phyloP scores from a whole-genome alignment of 2,797 vertebrate genomes.

The Bradypodion ventrale region DNA sequence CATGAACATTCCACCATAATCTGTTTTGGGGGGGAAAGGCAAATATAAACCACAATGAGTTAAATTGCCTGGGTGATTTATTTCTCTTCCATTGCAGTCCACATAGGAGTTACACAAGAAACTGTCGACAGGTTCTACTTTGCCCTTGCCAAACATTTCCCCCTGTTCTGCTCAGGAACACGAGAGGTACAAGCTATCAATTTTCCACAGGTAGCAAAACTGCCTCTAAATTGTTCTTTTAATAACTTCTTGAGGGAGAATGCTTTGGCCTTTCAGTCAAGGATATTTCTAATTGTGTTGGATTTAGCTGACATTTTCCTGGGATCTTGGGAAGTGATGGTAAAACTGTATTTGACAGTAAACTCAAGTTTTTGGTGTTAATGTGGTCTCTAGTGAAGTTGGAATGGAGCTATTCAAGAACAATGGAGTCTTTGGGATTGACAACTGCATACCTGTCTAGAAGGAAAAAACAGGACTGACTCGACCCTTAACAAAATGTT shows the following conservation, averaged over 20 bases:
- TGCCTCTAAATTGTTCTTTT: constrained; percentile 66
- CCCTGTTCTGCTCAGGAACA: constrained; percentile 29
- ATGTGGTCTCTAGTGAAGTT: constrained; percentile 55
- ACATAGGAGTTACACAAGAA: constrained; percentile 7
- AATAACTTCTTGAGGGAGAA: constrained; percentile 72
- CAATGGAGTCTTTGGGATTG: constrained; percentile 25
- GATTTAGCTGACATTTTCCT: constrained; percentile 71
- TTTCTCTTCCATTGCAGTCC: neutral
- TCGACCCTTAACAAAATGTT: neutral
- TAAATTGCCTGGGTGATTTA: neutral
- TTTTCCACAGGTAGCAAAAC: constrained; percentile 67
- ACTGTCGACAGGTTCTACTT: constrained; percentile 17
- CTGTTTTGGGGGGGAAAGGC: neutral
- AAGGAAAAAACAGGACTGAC: neutral
- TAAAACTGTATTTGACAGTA: constrained; percentile 67
- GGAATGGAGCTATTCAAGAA: constrained; percentile 45
- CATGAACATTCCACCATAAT: neutral
- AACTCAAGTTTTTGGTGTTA: constrained; percentile 65
- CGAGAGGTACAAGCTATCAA: constrained; percentile 60
- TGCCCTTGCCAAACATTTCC: constrained; percentile 29
- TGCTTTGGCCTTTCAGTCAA: constrained; percentile 63
- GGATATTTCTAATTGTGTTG: constrained; percentile 65
- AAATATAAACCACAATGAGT: neutral
- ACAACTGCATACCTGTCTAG: neutral
- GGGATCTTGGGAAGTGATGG: constrained; percentile 57